Base-by-base conservation (phyloP, 2,888 invertebrate species). In the Drosophila mettleri region DNA sequence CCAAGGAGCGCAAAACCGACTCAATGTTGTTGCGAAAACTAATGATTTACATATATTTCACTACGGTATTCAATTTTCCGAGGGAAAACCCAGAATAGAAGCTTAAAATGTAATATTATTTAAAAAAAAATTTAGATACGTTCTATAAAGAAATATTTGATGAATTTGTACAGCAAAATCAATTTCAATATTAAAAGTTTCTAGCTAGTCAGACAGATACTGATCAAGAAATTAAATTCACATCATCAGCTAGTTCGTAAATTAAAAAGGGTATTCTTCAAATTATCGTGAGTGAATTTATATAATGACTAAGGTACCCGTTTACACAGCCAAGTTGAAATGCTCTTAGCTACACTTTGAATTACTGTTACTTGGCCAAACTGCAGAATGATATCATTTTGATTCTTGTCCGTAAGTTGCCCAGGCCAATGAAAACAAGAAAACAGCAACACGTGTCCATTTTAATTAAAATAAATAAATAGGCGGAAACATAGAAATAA, bases 391-490 rank as follows among this genome's bases (percentile, higher is more conserved):
- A 39, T 53, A 54, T 36, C 27, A 39, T 65, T 59, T 38, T 18
- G 45, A 52, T 48, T 53, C 71, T 58, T 74, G 77, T 76, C 41
- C 58, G 38, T 24, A 51, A 62, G 67, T 66, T 72, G 31, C 48
- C 61, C 58, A 72, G 83, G 66, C 62, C 71, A 86, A 84, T 68
- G 75, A 79, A 75, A 84, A 81, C 75, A 84, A 69, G 78, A 84
- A 88, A 87, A 86, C 80, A 86, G 78, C 86, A 78, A 75, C 86
- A 86, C 86, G 86, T 89, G 86, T 76, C 86, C 63, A 55, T 80
- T 86, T 86, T 86, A 86, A 86, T 86, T 86, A 86, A 86, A 86
- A 87, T 85, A 86, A 86, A 86, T 86, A 88, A 88, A 87, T 55
- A 86, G 68, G 63, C 74, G 71, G 82, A 73, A 79, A 79, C 68